Conservation (phyloP, 2,113 vertebrate genomes). For the Salvelinus alpinus region DNA sequence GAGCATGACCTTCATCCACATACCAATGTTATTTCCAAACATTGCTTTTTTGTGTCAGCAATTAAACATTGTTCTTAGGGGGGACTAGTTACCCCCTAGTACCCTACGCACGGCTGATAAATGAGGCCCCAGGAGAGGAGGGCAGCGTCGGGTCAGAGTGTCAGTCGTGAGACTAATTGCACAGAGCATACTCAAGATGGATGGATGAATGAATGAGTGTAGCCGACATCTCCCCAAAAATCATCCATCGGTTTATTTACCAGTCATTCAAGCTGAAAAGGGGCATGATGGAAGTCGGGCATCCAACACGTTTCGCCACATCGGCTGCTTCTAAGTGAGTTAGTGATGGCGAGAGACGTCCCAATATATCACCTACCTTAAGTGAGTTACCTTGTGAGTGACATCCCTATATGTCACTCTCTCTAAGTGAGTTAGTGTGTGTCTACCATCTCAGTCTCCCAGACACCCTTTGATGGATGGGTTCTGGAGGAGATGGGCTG, state of each 20-base stretch:
- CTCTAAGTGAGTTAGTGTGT: constrained; percentile 59
- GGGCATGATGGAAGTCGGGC: constrained; percentile 28
- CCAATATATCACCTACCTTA: constrained; percentile 45
- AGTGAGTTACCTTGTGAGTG: constrained; percentile 52
- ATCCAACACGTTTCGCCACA: constrained; percentile 53
- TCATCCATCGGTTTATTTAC: constrained; percentile 49
- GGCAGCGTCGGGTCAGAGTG: neutral
- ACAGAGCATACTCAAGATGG: constrained; percentile 10
- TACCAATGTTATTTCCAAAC: too few species aligned
- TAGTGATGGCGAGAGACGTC: constrained; percentile 61
- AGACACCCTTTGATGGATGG: constrained; percentile 67
- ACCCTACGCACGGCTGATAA: too few species aligned
- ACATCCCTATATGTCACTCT: neutral
- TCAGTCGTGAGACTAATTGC: neutral
- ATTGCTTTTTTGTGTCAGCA: too few species aligned
- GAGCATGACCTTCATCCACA: too few species aligned
- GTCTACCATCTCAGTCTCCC: constrained; percentile 54
- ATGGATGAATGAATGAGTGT: constrained; percentile 13
- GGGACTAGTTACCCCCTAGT: too few species aligned
- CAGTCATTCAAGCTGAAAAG: constrained; percentile 30
- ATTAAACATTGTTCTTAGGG: too few species aligned
- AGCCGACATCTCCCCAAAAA: constrained; percentile 24
- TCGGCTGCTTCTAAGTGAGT: constrained; percentile 62
- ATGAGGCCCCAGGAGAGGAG: neutral
- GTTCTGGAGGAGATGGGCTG: constrained; percentile 64